Evolutionary conservation across 2,888 invertebrate genomes (phyloP).

Genomic region (Eilema griseolum): DNA sequence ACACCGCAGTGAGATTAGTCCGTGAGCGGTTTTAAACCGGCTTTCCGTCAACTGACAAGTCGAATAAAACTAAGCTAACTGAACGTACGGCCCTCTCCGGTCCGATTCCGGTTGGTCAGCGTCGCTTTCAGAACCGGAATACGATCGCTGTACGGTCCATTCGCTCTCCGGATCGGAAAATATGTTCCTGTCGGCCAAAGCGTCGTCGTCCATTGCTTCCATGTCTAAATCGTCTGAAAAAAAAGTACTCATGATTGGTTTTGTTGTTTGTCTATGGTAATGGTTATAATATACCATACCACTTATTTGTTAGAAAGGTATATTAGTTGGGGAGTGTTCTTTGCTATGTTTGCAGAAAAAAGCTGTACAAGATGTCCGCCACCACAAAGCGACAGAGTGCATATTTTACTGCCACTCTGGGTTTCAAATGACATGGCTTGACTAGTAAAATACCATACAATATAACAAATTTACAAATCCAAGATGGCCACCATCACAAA

Average conservation of each 20-base stretch:
- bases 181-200: slow-evolving; percentile 85
- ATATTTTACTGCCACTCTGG: no score
- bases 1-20: background rate
- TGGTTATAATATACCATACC: no score
- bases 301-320: no score
- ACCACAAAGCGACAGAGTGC: no score
- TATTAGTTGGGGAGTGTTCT: no score
- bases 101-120: slow-evolving; percentile 88
- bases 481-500: no score
- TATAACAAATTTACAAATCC: no score
- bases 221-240: slow-evolving; percentile 70
- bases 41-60: background rate
- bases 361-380: no score
- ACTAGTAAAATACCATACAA: no score
- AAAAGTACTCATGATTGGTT: background rate
- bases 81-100: slow-evolving; percentile 65
- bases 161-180: slow-evolving; percentile 92
- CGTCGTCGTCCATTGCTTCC: slow-evolving; percentile 82
- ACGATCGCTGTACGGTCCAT: slow-evolving; percentile 79
- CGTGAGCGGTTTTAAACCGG: background rate
- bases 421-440: no score
- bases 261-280: background rate
- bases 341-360: no score
- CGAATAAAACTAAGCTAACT: slow-evolving; percentile 49
- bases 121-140: slow-evolving; percentile 62